Base-by-base conservation (phyloP, 1,140 invertebrate species). In the Drosophila nigrodunni region DNA sequence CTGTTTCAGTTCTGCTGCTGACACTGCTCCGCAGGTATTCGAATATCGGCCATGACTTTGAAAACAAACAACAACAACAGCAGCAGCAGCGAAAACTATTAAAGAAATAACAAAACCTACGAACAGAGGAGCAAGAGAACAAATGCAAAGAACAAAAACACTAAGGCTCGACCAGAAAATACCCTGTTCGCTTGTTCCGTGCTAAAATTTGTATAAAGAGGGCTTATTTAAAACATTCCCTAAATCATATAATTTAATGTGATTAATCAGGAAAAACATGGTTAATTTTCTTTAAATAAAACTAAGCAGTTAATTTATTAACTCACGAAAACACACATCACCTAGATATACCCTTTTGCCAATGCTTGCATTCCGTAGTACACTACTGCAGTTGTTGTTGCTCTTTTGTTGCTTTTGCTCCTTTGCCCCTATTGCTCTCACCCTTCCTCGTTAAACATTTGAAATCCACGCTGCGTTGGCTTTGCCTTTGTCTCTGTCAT, bases 41-140 rank as follows among this genome's bases (percentile, higher is more conserved):
- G 61, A 89, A 88, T 89, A 89, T 81, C 86, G 81, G 75, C 85
- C 85, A 76, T 88, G 85, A 80, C 85, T 83, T 89, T 89, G 80
- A 77, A 70, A 80, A 49, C 41, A 18, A 35, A 70, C 76, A 80
- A 66, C 69, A 74, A 55, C 47, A 73, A 68, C 60, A 77, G 73
- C 46, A 69, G 52, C 70, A 6, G 1, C 30, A 65, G 8, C 46
- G 44, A 15, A 54, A 72, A 66, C 60, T 65, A 76, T 65, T 65
- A 43, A 77, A 73, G 3, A 37, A 41, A 21, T 11, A 65, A 30
- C 11, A 43, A 46, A 41, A 44, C 37, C 39, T n/a, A 44, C 8
- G 37, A 43, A 60, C 3, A 10, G 41, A 43, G 55, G 35, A 65
- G 50, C 50, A 75, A 65, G n/a, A 75, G 37, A 52, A 6, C 13